Evolutionary conservation across 2,113 vertebrate genomes (phyloP), one percentile per base, ranked within the genome.

Genomic region (Cebidichthys violaceus): DNA sequence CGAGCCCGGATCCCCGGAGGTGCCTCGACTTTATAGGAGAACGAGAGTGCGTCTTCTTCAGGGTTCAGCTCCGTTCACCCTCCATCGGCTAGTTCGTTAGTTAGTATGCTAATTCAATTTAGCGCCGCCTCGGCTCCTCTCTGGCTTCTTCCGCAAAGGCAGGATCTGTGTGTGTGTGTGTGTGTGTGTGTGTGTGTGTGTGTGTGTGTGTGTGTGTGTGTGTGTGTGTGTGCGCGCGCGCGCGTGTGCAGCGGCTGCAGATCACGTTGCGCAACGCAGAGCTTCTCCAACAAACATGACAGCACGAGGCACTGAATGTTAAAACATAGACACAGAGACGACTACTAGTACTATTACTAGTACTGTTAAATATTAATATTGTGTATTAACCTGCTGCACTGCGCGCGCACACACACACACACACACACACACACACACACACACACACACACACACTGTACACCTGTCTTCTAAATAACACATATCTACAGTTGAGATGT

Each of bases 101-200:
- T 88, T 78, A 74, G 84, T 92, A 88, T 91, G 92, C 84, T 90
- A 88, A 92, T 92, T 86, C 81, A 9, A 79, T 82, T 69, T 89
- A 88, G 89, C 88, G 81, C 89, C 89, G 88, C 90, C 92, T 90
- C 81, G 57, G 67, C 61, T 77, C 59, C 43, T 10, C 43, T 20
- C 79, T 33, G 70, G 81, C 92, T 92, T 92, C 92, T 92, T 92
- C 92, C 91, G 93, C 87, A 91, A 92, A 86, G 84, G 74, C 76
- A 88, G 81, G 60, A 74, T 61, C 59, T 37, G 2, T 20, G 17
- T 35, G 57, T 60, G 57, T 61, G 24, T 3, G 59, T 7, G 59
- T 20, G 29, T 31, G 57, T 13, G 59, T 6, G 29, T 4, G 18
- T 22, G 60, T 17, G 33, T 64, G 61, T 22, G n/a, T n/a, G n/a